Evolutionary conservation across 2,888 invertebrate species (phyloP).

Genomic region (Dastarcus helophoroides): DNA sequence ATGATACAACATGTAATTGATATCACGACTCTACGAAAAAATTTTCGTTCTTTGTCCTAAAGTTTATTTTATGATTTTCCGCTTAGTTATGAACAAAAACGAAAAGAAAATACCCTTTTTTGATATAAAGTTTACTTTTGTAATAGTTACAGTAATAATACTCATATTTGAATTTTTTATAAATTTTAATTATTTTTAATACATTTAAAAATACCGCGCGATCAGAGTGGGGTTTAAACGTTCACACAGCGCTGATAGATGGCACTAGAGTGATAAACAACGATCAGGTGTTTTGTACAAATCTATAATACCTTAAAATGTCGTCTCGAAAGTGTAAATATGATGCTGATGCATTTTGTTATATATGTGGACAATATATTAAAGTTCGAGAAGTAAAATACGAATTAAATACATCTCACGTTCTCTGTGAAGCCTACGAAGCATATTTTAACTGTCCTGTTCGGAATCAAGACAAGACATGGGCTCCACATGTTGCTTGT

Average conservation of each 20-base stretch:
- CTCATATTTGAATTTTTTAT: constrained; percentile 5
- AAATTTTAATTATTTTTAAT: constrained; percentile 7
- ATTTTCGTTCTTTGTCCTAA: constrained; percentile 9
- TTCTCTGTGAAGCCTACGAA: constrained; percentile 24
- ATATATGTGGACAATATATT: constrained; percentile 15
- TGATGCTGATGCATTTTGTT: constrained; percentile 8
- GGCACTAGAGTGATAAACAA: constrained; percentile 1
- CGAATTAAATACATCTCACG: constrained; percentile 11
- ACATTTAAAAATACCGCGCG: constrained; percentile 4
- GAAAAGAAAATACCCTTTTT: constrained; percentile 6
- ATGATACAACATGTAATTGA: no score
- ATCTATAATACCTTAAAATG: background rate
- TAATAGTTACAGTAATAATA: constrained; percentile 5
- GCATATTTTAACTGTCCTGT: constrained; percentile 13
- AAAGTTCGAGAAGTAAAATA: constrained; percentile 16
- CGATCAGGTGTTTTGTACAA: constrained; percentile 1
- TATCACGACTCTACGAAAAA: constrained; percentile 1
- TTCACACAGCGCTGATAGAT: background rate
- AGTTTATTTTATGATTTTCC: constrained; percentile 9
- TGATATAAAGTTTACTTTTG: constrained; percentile 6
- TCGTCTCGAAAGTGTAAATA: constrained; percentile 5
- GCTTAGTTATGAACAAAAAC: constrained; percentile 6
- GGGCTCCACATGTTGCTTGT: constrained; percentile 18
- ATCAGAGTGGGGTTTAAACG: constrained; percentile 1
- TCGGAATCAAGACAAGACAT: constrained; percentile 18